Evolutionary conservation across 2,113 vertebrate genomes (phyloP), one percentile per base, ranked within the genome.

Genomic region (Lampris megalopsis): DNA sequence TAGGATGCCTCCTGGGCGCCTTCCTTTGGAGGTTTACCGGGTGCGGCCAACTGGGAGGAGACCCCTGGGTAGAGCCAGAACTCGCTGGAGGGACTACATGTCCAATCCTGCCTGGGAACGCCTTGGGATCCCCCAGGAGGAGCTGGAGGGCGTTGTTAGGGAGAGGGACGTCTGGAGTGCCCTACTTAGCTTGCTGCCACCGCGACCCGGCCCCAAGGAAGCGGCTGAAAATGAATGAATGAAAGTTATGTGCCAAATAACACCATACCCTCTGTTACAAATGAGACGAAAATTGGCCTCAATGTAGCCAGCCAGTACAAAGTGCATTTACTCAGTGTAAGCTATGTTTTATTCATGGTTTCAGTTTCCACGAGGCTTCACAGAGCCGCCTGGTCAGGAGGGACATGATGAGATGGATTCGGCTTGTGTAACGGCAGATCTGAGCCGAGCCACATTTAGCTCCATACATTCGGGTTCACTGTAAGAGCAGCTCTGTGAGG

Each of bases 371-470:
- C 11, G 2, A 59, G n/a, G 67, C 67, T 38, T 24, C 38, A 9
- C 35, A 35, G 3, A 63, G 52, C 45, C 54, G 10, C 10, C 42
- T 41, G 54, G 37, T 40, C 9, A 49, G 68, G 36, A 75, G 40
- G 35, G 48, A 37, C 9, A 9, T 62, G 60, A 50, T 59, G 41
- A 47, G 40, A 57, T 38, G 42, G 48, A 68, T 3, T 37, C 10
- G 36, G 53, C 36, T 74, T 77, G 50, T 67, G 45, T 66, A 81
- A 73, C 56, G 47, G 36, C 24, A 72, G 68, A 68, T 77, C 58
- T 66, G 49, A 68, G 37, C 3, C 1, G 50, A 47, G 64, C 49
- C 47, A 37, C 65, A 67, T 86, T 73, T 70, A 74, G 24, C 59
- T 65, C 53, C 40, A 57, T 59, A 10, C 10, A 58, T 45, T 41